Base-by-base conservation (phyloP, 2,113 vertebrate species). In the Antennarius striatus region DNA sequence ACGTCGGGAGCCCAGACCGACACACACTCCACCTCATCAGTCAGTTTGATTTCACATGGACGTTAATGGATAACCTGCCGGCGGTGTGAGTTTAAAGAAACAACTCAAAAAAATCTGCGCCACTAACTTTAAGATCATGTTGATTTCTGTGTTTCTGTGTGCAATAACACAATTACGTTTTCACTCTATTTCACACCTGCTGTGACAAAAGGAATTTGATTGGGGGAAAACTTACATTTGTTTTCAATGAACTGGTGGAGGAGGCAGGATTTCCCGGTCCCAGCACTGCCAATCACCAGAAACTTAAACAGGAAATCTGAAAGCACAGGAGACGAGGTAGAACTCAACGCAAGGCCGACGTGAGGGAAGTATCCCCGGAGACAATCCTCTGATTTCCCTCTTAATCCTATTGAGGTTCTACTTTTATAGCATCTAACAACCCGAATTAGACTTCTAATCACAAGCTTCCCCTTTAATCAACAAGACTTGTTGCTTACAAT, bases 231-330 rank as follows among this genome's bases (percentile, higher is more conserved):
- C 95, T 94, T 89, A 98, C 96, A 98, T 83, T 98, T 97, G 91
- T 92, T 97, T 79, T 98, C 96, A 60, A 98, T 98, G 87, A 98
- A 98, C 87, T 98, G 96, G 80, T 98, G 96, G 39, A 98, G 95
- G 55, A 98, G 95, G 89, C 96, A 98, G 87, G 96, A 98, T 73
- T 98, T 98, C 63, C 96, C 96, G 2, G 96, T 92, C 56, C 96
- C 96, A 0, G 96, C 96, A 29, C 96, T 97, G 88, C 96, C 96
- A 56, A 98, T 98, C 85, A 98, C 96, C 75, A 98, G 92, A 91
- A 97, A 98, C 92, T 98, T 98, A 88, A 98, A 98, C 80, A 98
- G 94, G 91, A 98, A 98, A 90, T 98, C 96, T 98, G 90, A 64
- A 89, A 85, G 58, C 65, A 85, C 57, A 74, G 7, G 57, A 73